Conservation (phyloP, 1,140 invertebrate species). For the Melanaphis sacchari region DNA sequence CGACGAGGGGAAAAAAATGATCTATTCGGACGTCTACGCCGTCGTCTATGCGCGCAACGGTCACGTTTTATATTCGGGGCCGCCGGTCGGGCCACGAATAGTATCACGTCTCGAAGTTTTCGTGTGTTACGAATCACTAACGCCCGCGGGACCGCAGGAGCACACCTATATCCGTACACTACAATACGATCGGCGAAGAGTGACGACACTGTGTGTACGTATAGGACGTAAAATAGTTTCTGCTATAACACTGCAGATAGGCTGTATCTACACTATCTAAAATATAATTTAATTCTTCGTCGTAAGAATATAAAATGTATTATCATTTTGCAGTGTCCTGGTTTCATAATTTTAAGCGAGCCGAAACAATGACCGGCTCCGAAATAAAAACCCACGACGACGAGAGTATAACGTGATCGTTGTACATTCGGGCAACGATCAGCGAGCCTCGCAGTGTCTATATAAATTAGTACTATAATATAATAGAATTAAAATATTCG, state of each 20-base stretch:
- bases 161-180: neutral
- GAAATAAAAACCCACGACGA: neutral
- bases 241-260: neutral
- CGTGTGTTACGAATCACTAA: constrained; percentile 48
- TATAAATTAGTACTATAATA: neutral
- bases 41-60: neutral
- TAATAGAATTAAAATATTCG: neutral
- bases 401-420: too few species aligned
- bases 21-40: neutral
- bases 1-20: neutral
- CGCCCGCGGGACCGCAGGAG: neutral
- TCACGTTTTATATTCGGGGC: constrained; percentile 46
- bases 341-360: neutral
- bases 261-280: neutral
- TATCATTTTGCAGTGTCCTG: neutral
- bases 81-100: neutral
- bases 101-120: constrained; percentile 46
- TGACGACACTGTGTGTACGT: neutral
- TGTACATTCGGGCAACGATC: neutral
- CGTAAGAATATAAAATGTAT: neutral
- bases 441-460: neutral
- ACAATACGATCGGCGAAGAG: neutral
- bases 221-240: too few species aligned
- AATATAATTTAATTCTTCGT: neutral
- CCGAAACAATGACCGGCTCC: neutral